Base-by-base conservation (phyloP, 2,797 vertebrate genomes). In the Sebastiscus tertius region DNA sequence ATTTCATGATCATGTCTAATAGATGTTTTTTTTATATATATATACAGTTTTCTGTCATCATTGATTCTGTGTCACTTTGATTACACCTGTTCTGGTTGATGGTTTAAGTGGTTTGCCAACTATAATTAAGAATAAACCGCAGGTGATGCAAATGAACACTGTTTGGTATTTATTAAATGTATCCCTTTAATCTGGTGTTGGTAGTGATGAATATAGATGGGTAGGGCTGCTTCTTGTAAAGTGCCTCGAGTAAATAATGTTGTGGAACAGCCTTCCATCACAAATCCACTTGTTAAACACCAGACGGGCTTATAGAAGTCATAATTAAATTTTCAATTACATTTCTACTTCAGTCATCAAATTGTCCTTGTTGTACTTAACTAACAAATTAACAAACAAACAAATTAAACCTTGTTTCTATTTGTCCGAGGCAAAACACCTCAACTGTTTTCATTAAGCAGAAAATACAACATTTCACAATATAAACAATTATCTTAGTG, bases 1-100 rank as follows among this genome's bases (percentile, higher is more conserved):
- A 54, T 75, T 75, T 75, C 56, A 66, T 33, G 11, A 56, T 75
- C 6, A 78, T 14, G 39, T 64, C 36, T 65, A 26, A 49, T 9
- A 8, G 18, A 20, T 61, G 29, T 66, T 26, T 3, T 26, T 60
- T 71, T 24, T 52, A n/a, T 52, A 49, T 49, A 49, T 49, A 13
- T 24, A 14, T 13, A 46, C 42, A 6, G 52, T 33, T 49, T 36
- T 39, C 54, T 60, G 33, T 62, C 34, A 22, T 58, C 27, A 29
- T 24, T 67, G 39, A 77, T 56, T 33, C 11, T 18, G 42, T 49
- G 52, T 36, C 54, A 72, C 58, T 42, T 70, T 52, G 33, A 72
- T 55, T 29, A 24, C 54, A 9, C 14, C 52, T 52, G 18, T 62
- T 72, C 34, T 63, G 65, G 34, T 60, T 52, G 54, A 56, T 49